Percentiles rank a stretch among this genome's conserved stretches.
These are phyloP conservation scores for Tenthredo amoena DNA, from an alignment of 2,888 invertebrate genomes.

Conservation along the genomic window DNA sequence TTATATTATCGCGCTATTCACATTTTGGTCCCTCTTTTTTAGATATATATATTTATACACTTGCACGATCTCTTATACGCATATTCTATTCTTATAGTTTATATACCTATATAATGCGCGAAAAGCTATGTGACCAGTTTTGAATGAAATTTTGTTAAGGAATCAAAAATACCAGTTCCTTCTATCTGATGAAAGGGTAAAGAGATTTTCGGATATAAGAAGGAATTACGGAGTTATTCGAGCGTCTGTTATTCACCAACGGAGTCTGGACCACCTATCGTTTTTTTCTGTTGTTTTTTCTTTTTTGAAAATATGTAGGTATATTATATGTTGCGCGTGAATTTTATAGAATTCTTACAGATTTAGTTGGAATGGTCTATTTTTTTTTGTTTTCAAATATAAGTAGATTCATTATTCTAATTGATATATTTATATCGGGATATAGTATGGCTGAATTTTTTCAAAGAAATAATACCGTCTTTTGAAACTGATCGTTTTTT, in stretches of 20 bases:
- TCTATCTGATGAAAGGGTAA: not conserved
- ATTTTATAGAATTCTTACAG: no score
- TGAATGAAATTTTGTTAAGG: not conserved
- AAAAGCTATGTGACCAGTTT: not conserved
- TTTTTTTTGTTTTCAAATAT: no score
- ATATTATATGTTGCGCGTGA: no score
- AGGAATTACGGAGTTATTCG: no score
- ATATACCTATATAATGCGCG: not conserved
- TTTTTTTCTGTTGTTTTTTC: not conserved
- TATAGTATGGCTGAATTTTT: no score
- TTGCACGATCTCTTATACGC: not conserved
- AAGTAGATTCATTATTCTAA: no score
- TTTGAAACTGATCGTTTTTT: no score
- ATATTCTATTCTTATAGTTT: not conserved
- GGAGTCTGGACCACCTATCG: no score
- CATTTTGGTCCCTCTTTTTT: constrained; percentile 7
- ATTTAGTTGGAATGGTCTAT: no score
- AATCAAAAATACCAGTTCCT: not conserved
- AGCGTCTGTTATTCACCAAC: no score
- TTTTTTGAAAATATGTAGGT: not conserved
- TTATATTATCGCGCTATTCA: constrained; percentile 61
- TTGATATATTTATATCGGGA: no score
- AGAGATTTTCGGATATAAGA: not conserved
- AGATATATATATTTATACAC: constrained; percentile 8
- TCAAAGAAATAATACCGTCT: no score